Evolutionary conservation across 2,888 invertebrate species (phyloP).

Genomic region (Lycocerus yunnanus): DNA sequence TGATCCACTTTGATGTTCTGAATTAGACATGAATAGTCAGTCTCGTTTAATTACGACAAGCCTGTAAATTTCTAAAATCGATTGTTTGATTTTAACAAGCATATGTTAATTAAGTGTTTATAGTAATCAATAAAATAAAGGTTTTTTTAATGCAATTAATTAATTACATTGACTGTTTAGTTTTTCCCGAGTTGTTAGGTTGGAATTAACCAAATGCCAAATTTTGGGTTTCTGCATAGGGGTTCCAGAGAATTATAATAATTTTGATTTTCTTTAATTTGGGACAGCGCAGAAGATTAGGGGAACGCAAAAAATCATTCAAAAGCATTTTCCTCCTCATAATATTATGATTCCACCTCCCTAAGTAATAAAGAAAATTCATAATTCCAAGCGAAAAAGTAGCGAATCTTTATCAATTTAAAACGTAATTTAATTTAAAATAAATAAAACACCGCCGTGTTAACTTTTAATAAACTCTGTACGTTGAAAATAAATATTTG

Average conservation of each 20-base stretch:
- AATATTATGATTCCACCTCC: neutral
- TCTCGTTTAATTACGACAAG: slow-evolving; percentile 1
- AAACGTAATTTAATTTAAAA: neutral
- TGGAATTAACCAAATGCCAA: too few species aligned
- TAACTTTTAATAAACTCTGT: neutral
- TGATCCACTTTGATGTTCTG: neutral
- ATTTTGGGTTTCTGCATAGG: too few species aligned
- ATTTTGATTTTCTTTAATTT: neutral
- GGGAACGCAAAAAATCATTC: neutral
- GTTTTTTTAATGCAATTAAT: neutral
- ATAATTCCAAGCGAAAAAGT: neutral
- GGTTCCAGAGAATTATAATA: neutral
- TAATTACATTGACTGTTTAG: neutral
- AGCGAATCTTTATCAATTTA: neutral
- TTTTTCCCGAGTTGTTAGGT: neutral
- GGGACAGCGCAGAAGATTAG: neutral
- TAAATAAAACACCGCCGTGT: neutral
- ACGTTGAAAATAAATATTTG: neutral
- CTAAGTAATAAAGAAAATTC: neutral
- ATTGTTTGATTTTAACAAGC: neutral
- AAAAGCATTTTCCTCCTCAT: neutral
- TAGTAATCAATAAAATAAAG: neutral
- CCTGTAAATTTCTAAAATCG: slow-evolving; percentile 1
- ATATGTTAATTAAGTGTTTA: neutral
- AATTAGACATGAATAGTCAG: neutral